These are phyloP conservation scores for Biston betularia DNA, from an alignment of 2,888 invertebrate species.

Conservation along the genomic window DNA sequence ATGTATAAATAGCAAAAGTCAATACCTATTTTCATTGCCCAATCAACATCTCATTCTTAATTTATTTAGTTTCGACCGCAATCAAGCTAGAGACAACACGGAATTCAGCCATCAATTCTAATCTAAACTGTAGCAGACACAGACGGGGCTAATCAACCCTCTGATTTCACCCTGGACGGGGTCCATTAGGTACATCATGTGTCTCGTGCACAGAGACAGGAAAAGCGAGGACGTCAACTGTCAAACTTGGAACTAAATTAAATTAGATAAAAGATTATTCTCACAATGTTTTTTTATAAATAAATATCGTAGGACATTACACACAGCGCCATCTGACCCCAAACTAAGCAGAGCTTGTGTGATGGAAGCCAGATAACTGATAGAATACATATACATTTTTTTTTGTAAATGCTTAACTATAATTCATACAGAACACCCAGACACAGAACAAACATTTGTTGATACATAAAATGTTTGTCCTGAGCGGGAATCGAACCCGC, in stretches of 20 bases:
- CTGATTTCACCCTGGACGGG: slow-evolving; percentile 35
- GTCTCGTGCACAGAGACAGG: neutral
- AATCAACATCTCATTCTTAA: slow-evolving; percentile 32
- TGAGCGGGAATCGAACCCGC: too few relatives aligned
- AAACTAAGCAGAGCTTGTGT: too few relatives aligned
- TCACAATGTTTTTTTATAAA: neutral
- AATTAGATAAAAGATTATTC: neutral
- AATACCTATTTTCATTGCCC: slow-evolving; percentile 22
- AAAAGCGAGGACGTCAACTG: slow-evolving; percentile 8
- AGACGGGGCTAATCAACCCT: slow-evolving; percentile 44
- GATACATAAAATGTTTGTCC: too few relatives aligned
- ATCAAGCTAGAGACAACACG: slow-evolving; percentile 42
- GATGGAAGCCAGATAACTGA: too few relatives aligned
- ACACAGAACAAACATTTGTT: too few relatives aligned
- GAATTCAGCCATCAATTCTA: slow-evolving; percentile 41
- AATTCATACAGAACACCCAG: too few relatives aligned
- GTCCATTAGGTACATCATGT: slow-evolving; percentile 5
- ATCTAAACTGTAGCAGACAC: slow-evolving; percentile 42
- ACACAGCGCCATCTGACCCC: too few relatives aligned
- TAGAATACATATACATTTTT: too few relatives aligned
- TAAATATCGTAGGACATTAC: too few relatives aligned
- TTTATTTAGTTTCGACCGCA: slow-evolving; percentile 33
- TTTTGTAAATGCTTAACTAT: too few relatives aligned
- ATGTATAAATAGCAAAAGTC: neutral
- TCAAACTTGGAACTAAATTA: slow-evolving; percentile 2